phyloP scores from a whole-genome alignment of 2,888 invertebrate genomes.

The Hypsopygia costalis region DNA sequence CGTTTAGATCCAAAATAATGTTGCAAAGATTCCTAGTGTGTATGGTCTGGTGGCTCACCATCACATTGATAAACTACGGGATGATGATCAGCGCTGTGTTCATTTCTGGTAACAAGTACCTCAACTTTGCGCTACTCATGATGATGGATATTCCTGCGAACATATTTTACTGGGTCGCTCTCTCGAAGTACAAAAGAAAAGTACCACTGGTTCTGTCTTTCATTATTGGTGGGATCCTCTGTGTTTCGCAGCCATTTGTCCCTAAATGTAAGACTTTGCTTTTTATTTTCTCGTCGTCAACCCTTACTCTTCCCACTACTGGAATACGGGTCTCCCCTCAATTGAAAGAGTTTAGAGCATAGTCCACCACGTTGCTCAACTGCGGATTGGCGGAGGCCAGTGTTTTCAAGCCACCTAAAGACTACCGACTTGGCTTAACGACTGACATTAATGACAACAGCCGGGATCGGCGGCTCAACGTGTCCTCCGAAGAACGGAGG shows the following conservation, averaged over 20 bases:
- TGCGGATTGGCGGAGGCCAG: too few species aligned
- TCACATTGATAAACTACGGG: slow-evolving; percentile 70
- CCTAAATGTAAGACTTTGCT: slow-evolving; percentile 44
- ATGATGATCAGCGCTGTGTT: slow-evolving; percentile 74
- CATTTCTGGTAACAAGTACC: slow-evolving; percentile 67
- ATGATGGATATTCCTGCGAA: slow-evolving; percentile 71
- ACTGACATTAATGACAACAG: too few species aligned
- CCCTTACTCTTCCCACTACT: too few species aligned
- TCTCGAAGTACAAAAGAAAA: slow-evolving; percentile 60
- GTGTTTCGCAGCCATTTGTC: slow-evolving; percentile 61
- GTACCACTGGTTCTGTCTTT: slow-evolving; percentile 56
- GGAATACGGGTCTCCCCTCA: too few species aligned
- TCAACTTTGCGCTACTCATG: slow-evolving; percentile 67
- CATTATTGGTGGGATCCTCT: slow-evolving; percentile 60
- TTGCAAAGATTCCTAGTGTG: slow-evolving; percentile 65
- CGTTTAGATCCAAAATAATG: slow-evolving; percentile 64
- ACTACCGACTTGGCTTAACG: too few species aligned
- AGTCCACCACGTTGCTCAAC: too few species aligned
- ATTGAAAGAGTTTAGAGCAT: too few species aligned
- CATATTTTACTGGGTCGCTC: slow-evolving; percentile 63
- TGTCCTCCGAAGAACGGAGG: too few species aligned
- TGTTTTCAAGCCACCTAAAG: too few species aligned
- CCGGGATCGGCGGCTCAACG: too few species aligned
- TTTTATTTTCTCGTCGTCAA: too few species aligned
- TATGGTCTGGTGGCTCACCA: slow-evolving; percentile 72